Percentiles rank a stretch among this genome's conserved stretches.
These are phyloP conservation scores for Hyles lineata DNA, from an alignment of 2,888 invertebrate species.

Conservation along the genomic window DNA sequence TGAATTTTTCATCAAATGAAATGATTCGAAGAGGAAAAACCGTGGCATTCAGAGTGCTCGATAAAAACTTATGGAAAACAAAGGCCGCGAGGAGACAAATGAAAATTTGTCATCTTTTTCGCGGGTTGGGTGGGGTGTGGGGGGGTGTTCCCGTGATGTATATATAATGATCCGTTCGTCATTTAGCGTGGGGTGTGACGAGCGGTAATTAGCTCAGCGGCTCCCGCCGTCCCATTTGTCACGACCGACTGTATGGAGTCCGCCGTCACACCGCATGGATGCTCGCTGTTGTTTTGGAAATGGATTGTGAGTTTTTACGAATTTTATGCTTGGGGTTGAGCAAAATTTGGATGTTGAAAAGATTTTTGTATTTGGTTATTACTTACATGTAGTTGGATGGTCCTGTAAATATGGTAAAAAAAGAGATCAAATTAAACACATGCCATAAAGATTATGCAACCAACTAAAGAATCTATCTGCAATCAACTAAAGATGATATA, in stretches of 20 bases:
- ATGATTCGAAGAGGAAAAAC: neutral
- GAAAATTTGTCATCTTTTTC: conserved; percentile 28
- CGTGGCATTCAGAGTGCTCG: neutral
- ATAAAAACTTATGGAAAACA: conserved; percentile 25
- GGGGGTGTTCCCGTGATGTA: conserved; percentile 13
- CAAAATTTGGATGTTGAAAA: no score
- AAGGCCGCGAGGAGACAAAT: conserved; percentile 19
- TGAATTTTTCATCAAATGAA: neutral
- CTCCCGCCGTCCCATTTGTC: conserved; percentile 32
- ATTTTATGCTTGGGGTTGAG: neutral
- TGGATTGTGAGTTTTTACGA: neutral
- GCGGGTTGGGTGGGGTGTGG: neutral
- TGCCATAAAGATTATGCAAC: no score
- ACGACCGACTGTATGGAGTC: conserved; percentile 29
- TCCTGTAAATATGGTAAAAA: no score
- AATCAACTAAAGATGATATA: no score
- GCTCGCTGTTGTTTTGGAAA: neutral
- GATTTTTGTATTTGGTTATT: no score
- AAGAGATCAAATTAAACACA: no score
- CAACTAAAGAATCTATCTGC: no score
- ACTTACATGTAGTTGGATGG: no score
- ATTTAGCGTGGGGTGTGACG: conserved; percentile 24
- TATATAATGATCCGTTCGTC: conserved; percentile 30
- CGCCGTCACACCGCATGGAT: conserved; percentile 28
- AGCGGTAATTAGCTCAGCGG: conserved; percentile 31